A percentile compares a stretch with the other conserved stretches of the same genome.
Evolutionary conservation across 2,797 vertebrate species (phyloP).

Genomic region (Ispidina picta): DNA sequence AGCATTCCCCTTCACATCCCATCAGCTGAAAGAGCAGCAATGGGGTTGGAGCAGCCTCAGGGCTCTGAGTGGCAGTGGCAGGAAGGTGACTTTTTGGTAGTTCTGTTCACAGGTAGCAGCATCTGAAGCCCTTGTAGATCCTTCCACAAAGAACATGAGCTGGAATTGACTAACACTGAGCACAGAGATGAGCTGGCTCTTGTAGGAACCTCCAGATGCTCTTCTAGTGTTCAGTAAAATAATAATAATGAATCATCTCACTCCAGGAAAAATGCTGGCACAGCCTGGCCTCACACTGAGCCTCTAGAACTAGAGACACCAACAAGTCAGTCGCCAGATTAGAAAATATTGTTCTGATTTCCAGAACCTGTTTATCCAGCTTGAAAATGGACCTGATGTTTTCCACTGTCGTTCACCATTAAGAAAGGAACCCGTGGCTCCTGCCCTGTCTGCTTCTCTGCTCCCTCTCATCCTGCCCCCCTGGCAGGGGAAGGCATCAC

Average conservation of each 20-base stretch:
- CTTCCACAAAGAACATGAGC: not conserved
- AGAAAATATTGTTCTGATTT: not conserved
- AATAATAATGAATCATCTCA: not conserved
- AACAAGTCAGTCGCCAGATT: not conserved
- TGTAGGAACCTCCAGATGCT: not conserved
- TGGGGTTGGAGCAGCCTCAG: not conserved
- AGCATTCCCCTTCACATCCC: not conserved
- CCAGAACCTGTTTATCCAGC: not conserved
- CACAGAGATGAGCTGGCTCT: not conserved
- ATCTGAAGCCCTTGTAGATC: not conserved
- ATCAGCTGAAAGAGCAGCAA: not conserved
- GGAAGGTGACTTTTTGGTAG: not conserved
- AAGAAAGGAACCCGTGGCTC: not conserved
- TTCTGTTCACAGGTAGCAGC: not conserved
- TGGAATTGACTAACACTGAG: not conserved
- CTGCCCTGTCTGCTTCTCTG: not conserved
- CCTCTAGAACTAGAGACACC: not conserved
- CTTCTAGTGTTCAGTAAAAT: not conserved
- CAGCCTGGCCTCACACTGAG: not conserved
- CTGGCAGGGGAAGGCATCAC: not conserved
- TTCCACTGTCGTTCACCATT: not conserved
- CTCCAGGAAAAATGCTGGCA: not conserved
- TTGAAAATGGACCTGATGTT: not conserved
- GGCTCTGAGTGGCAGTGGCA: not conserved
- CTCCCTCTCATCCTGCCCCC: not conserved